Base-by-base conservation (phyloP, 2,797 vertebrate genomes). In the Emydoidea blandingii region DNA sequence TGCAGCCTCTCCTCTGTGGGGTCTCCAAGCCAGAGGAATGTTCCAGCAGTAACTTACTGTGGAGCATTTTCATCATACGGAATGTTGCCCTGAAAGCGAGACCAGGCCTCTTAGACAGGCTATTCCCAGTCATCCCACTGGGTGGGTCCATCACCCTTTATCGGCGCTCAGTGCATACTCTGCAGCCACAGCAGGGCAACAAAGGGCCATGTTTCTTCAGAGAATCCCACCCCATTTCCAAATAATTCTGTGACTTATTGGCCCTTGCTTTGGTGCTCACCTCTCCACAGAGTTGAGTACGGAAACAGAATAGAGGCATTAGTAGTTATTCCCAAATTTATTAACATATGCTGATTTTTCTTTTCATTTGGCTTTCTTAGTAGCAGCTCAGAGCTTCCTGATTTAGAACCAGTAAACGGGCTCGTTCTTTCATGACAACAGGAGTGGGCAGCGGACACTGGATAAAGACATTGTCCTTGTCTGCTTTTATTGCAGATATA, bases 401-500 rank as follows among this genome's bases (percentile, higher is more conserved):
- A 86, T 53, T 92, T 90, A 78, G 85, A 86, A 27, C 29, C 81
- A 90, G 6, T 81, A 59, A 94, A 90, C 88, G 85, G 88, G 88
- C 85, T 93, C 29, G 9, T 74, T 62, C 65, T 95, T 95, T 96
- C 92, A 92, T 92, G 91, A 90, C 59, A 84, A 81, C 88, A 95
- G 94, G 94, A 96, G 96, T 95, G 95, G 97, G 89, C 94, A 96
- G 82, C 93, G 96, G 95, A 93, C 1, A 27, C 86, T 87, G 92
- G 92, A 95, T 95, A 96, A 96, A 90, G 93, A 93, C 90, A 81
- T 92, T 90, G 89, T 88, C 94, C 92, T 96, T 91, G 94, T 97
- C 96, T 96, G 93, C 81, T 96, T 95, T 94, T 94, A 94, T 96
- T 97, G 95, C 93, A 95, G 95, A 95, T 95, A 95, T 74, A 74